Base-by-base conservation (phyloP, 1,140 invertebrate species). In the Zaprionus camerounensis region DNA sequence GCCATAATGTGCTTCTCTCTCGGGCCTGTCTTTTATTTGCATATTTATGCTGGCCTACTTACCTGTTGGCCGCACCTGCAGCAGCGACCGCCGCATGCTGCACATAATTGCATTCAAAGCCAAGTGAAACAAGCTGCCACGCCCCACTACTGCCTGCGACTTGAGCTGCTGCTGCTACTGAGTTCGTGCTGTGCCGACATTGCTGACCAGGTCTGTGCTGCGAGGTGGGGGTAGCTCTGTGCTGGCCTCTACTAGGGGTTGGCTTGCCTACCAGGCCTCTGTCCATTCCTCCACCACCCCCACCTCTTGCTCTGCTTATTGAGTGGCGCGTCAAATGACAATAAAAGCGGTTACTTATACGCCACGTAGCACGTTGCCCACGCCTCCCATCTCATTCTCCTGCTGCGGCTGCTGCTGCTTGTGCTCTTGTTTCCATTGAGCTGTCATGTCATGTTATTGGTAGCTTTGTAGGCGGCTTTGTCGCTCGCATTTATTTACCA, bases 61-160 rank as follows among this genome's bases (percentile, higher is more conserved):
- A 87, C 80, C 84, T 87, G 79, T 56, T 64, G 49, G 17, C 53
- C 38, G 31, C 31, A 34, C 31, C 1, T 28, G 26, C 26, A 28
- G 26, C 26, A 28, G 6, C 26, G 26, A 28, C 26, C 26, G 51
- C 49, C 31, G 28, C 63, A 46, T 79, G 46, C 84, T 87, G 84
- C 83, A 87, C 73, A 87, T 87, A 87, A 87, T 87, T 87, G 83
- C 83, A 87, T 88, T 87, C 76, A 83, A 83, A 87, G 84, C 74
- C 61, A 64, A 70, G 49, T 24, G 46, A 49, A 49, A 49, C 46
- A 12, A 49, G 46, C 46, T 49, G 46, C 20, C 46, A 22, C 20
- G 11, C 20, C 46, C 9, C 46, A 1, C 3, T 2, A 2, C 46
- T 49, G 20, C 46, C 46, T 49, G 41, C 41, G 7, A 17, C 41